Evolutionary conservation across 2,797 vertebrate species (phyloP), one percentile per base, ranked within the genome.

Genomic region (Manis javanica): DNA sequence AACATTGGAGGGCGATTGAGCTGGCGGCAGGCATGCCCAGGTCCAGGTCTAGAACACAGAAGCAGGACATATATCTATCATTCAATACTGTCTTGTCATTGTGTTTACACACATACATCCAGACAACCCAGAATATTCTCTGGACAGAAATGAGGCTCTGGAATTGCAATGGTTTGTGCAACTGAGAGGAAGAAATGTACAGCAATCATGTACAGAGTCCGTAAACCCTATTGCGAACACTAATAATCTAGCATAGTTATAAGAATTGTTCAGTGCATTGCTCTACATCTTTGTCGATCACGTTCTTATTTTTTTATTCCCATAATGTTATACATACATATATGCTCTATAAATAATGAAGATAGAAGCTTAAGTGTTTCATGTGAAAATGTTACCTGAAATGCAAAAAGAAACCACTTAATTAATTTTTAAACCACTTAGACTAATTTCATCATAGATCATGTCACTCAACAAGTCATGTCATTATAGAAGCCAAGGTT

Each of bases 401-500:
- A 87, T 66, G 61, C 96, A 72, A 95, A 96, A 93, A 92, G 59
- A 94, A 97, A 77, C 61, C 69, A 57, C 59, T 87, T 91, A 88
- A 93, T 96, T 95, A 94, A 95, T 94, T 91, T 75, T 90, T 87
- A 94, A 95, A 74, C 49, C 84, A 87, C 66, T 95, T 74, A 90
- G 83, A 53, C 59, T 82, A 87, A 96, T 96, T 96, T 93, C 68
- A 63, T 93, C 91, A 97, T 55, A 74, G 75, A 42, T 26, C 89
- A 74, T 96, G 97, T 97, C 91, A 96, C 78, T 97, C 94, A 94
- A 79, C 84, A 96, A 95, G 96, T 89, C 37, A 16, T 37, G 46
- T 96, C 90, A 97, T 98, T 98, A 96, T 96, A 96, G 91, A 98
- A 98, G 96, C 97, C 95, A 96, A 97, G 97, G 94, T 97, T 96